Base-by-base conservation (phyloP, 2,797 vertebrate species). In the Choloepus didactylus region DNA sequence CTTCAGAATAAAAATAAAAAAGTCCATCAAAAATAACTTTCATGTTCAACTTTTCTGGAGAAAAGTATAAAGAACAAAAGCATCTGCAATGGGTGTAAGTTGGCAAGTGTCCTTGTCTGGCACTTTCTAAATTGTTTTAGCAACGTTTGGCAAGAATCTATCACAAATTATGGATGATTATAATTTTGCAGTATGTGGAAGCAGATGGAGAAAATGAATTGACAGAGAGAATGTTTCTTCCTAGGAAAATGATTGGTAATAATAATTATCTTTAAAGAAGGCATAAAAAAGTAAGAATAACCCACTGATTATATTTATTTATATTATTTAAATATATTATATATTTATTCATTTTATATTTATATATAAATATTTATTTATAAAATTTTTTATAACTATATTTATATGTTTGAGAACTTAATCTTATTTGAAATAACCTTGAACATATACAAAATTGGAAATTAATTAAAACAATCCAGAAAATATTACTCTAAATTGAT, bases 151-250 rank as follows among this genome's bases (percentile, higher is more conserved):
- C 98, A 98, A 97, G 97, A 98, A 96, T 98, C 97, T 97, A 97
- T 98, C 98, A 98, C 98, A 98, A 98, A 98, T 98, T 98, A 98
- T 97, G 97, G 97, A 98, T 98, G 98, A 98, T 98, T 98, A 98
- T 97, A 98, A 98, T 98, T 98, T 98, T 96, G 95, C 98, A 98
- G 98, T 98, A 98, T 98, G 98, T 97, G 97, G 97, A 98, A 98
- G 95, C 98, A 98, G 98, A 98, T 98, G 98, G 98, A 98, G 95
- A 97, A 98, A 96, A 97, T 88, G 97, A 98, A 98, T 97, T 98
- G 98, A 97, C 97, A 98, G 98, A 97, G 95, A 98, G 97, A 83
- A 89, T 94, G 87, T 98, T 98, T 97, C 95, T 98, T 97, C 97
- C 96, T 97, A 97, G 96, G 97, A 98, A 98, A 98, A 98, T 98